A percentile compares a stretch with the other conserved stretches of the same genome.
Evolutionary conservation across 1,140 invertebrate species (phyloP).

Genomic region (Atta texana): DNA sequence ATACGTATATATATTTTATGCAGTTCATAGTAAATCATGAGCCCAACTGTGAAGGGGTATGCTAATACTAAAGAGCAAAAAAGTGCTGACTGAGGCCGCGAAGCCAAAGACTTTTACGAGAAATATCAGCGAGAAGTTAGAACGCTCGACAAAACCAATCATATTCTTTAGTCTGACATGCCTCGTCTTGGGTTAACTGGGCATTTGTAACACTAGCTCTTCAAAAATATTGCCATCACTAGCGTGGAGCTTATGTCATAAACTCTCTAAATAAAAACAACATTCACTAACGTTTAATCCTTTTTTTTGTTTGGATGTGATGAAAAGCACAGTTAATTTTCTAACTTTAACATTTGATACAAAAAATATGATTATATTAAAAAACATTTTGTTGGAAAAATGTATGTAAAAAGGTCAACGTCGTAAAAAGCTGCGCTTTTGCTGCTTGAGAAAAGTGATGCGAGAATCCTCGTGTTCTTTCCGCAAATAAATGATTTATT

Average conservation of each 20-base stretch:
- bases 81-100: slow-evolving; percentile 37
- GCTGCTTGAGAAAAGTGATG: background rate
- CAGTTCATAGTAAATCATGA: slow-evolving; percentile 61
- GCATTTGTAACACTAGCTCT: slow-evolving; percentile 3
- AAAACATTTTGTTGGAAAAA: background rate
- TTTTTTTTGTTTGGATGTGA: background rate
- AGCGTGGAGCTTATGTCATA: background rate
- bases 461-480: background rate
- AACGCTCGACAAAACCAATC: background rate
- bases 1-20: slow-evolving; percentile 41
- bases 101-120: slow-evolving; percentile 35
- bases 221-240: background rate
- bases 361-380: background rate
- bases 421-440: background rate
- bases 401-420: background rate
- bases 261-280: background rate
- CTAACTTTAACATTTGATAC: background rate
- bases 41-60: slow-evolving; percentile 30
- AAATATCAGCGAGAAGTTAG: slow-evolving; percentile 36
- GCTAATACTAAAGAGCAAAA: slow-evolving; percentile 42
- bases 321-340: background rate
- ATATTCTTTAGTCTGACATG: slow-evolving; percentile 36
- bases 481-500: slow-evolving; percentile 4
- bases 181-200: background rate
- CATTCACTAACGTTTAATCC: background rate